Evolutionary conservation across 1,140 invertebrate genomes (phyloP), one percentile per base, ranked within the genome.

Genomic region (Lasioglossum albipes): DNA sequence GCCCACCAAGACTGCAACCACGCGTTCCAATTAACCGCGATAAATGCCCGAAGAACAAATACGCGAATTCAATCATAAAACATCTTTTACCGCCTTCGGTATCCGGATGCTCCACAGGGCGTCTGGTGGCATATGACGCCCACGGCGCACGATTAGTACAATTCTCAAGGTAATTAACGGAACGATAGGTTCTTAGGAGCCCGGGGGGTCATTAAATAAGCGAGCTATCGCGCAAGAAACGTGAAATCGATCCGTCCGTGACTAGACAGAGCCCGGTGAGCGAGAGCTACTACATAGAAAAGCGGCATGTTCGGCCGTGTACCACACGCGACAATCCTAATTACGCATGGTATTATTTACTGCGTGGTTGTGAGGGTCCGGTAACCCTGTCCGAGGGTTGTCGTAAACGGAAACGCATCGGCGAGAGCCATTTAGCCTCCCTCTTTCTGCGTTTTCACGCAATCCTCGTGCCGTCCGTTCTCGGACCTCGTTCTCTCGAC

Each of bases 361-460:
- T 7, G n/a, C 57, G 20, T 9, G n/a, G 20, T 7, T 59, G 57
- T 20, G 13, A 59, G 57, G 13, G 52, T 52, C 49, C 49, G 49
- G 49, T 49, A 57, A 57, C 20, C 20, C 57, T n/a, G 20, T 22
- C 65, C 20, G n/a, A 66, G 41, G 65, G 65, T 16, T 66, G 20
- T 20, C 64, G 41, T 66, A 68, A 52, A 68, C 62, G 13, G 62
- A 65, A 64, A 65, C 62, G 9, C 22, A 27, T 31, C 31, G 62
- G 5, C 18, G 31, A 41, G 31, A 16, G 31, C 20, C n/a, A 49
- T 13, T 49, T 22, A 45, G 66, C 20, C 18, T 13, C 36, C 6
- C 12, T 6, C 41, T 64, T 18, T 36, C 41, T 20, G 36, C 49
- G 69, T 69, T 77, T 81, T 76, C 68, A 42, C 61, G 61, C 31